These are phyloP conservation scores for Diorhabda elongata DNA, from an alignment of 1,140 invertebrate species.

Conservation along the genomic window DNA sequence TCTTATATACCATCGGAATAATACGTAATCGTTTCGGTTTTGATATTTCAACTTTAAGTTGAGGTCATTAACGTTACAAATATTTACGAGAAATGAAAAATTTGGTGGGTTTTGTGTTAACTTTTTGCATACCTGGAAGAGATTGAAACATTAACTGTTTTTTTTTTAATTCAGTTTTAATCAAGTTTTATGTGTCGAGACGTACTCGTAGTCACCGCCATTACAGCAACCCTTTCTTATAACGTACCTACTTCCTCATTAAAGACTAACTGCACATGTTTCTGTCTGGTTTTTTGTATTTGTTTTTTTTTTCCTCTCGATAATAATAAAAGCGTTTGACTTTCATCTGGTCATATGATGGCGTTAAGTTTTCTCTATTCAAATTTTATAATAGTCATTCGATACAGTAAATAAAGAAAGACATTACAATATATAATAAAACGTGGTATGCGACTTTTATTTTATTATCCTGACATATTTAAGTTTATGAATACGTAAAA, in stretches of 20 bases:
- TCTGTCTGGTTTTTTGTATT: neutral
- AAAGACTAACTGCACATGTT: slow-evolving; percentile 2
- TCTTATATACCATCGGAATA: no score
- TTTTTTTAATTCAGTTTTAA: no score
- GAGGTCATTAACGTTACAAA: no score
- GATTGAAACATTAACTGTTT: no score
- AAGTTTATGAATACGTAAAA: no score
- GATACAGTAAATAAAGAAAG: neutral
- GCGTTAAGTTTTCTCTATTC: neutral
- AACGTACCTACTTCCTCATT: neutral
- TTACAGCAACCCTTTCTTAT: neutral
- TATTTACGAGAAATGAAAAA: no score
- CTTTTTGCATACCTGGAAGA: no score
- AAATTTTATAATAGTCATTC: neutral
- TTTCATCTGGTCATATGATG: neutral
- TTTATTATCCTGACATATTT: neutral
- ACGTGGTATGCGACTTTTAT: neutral
- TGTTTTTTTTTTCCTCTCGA: neutral
- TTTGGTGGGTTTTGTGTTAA: no score
- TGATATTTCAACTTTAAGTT: no score
- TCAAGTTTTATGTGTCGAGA: no score
- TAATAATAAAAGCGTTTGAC: neutral
- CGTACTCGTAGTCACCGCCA: neutral
- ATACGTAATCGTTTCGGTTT: no score
- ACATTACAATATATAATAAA: neutral